Base-by-base conservation (phyloP, 2,888 invertebrate genomes). In the Apamea crenata region DNA sequence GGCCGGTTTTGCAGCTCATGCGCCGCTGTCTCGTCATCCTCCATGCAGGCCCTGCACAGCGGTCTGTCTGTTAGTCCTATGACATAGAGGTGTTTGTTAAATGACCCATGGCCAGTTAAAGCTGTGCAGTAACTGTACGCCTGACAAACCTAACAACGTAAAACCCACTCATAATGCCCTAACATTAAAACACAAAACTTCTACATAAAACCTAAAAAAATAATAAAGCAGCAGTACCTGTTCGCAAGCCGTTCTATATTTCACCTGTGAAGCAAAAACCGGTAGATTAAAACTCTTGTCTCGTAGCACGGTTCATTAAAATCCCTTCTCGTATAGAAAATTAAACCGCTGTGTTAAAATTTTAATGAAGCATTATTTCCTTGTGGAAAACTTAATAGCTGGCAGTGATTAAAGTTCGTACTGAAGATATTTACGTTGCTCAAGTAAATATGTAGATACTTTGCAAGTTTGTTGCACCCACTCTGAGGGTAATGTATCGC, bases 341-440 rank as follows among this genome's bases (percentile, higher is more conserved):
- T 94, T 93, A 92, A 93, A 92, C 88, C 90, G 85, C 90, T 85
- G 89, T 89, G 91, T 93, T 92, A 90, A 93, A 92, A 92, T 93
- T 94, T 93, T 94, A 94, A 94, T 93, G 94, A 94, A 94, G 92
- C 92, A 90, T 92, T 93, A 93, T 94, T 93, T 92, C 90, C 91
- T 90, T 82, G 91, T 85, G 90, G 91, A 89, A 92, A 93, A 92
- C 91, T 93, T 94, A 93, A 94, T 92, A 91, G 92, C 91, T 85
- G 73, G 82, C 87, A 84, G 93, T 91, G 90, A 93, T 94, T 93
- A 93, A 93, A 92, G 86, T 92, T 92, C 87, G 90, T 84, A 83
- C 83, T 78, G 80, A 84, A 83, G 82, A 78, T 84, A 82, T 89
- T 84, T 86, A 85, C 78, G 70, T 85, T 84, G 67, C 47, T 44